Conservation (phyloP, 2,888 invertebrate species). For the Trilocha varians region DNA sequence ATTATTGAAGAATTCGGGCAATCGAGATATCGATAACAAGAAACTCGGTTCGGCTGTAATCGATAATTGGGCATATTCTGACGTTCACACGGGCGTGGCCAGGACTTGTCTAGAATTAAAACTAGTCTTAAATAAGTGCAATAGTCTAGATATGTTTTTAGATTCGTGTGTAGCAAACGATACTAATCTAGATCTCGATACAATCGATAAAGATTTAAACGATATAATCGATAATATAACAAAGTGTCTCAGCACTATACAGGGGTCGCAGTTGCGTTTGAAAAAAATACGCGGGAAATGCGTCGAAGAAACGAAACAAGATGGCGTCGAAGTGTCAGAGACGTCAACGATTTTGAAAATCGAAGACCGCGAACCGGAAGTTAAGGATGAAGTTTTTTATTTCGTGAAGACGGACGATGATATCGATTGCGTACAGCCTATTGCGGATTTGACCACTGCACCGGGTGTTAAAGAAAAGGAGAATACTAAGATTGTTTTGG, state of each 20-base stretch:
- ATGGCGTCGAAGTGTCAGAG: slow-evolving; percentile 23
- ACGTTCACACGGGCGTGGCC: slow-evolving; percentile 54
- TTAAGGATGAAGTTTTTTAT: slow-evolving; percentile 64
- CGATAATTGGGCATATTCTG: slow-evolving; percentile 56
- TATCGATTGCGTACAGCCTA: slow-evolving; percentile 19
- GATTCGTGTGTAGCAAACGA: slow-evolving; percentile 56
- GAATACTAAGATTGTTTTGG: slow-evolving; percentile 47
- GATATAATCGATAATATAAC: slow-evolving; percentile 48
- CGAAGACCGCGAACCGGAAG: slow-evolving; percentile 45
- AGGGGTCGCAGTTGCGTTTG: slow-evolving; percentile 49
- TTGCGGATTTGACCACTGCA: slow-evolving; percentile 42
- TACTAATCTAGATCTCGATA: slow-evolving; percentile 42
- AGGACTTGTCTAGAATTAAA: slow-evolving; percentile 50
- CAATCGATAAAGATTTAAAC: slow-evolving; percentile 53
- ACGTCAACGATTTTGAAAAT: slow-evolving; percentile 36
- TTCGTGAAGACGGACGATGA: slow-evolving; percentile 58
- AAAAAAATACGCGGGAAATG: slow-evolving; percentile 49
- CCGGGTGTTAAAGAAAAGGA: slow-evolving; percentile 58
- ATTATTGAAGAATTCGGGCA: slow-evolving; percentile 49
- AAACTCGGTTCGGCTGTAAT: slow-evolving; percentile 39
- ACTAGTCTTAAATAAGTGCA: slow-evolving; percentile 47
- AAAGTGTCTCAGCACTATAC: slow-evolving; percentile 43
- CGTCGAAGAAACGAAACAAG: slow-evolving; percentile 15
- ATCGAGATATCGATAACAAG: slow-evolving; percentile 29
- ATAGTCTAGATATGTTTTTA: slow-evolving; percentile 51